A percentile compares a stretch with the other conserved stretches of the same genome.
Evolutionary conservation across 2,888 invertebrate genomes (phyloP).

Genomic region (Drosophila barbarae): DNA sequence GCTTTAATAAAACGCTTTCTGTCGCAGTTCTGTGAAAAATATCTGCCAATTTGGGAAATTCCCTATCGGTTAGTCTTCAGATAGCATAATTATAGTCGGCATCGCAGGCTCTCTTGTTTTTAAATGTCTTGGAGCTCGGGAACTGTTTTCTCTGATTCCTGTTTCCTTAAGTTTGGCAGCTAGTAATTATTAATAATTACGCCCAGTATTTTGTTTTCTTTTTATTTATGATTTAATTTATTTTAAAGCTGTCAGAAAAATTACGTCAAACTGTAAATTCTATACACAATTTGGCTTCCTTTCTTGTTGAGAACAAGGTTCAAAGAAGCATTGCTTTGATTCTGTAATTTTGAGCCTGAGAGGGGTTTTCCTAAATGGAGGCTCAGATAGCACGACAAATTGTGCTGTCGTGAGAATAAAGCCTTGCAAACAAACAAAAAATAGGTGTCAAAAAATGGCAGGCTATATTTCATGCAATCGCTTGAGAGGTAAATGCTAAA

Average conservation of each 20-base stretch:
- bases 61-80: neutral
- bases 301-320: neutral
- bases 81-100: neutral
- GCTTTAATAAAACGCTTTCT: neutral
- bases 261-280: neutral
- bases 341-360: neutral
- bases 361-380: neutral
- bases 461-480: slow-evolving; percentile 6
- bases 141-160: neutral
- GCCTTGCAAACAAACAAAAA: neutral
- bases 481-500: slow-evolving; percentile 42
- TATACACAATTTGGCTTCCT: neutral
- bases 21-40: neutral
- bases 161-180: neutral
- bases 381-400: neutral
- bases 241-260: neutral
- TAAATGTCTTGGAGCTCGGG: neutral
- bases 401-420: neutral
- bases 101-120: neutral
- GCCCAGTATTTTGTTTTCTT: neutral
- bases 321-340: neutral
- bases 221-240: neutral
- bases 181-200: neutral
- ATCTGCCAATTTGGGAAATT: neutral
- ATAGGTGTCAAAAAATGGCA: slow-evolving; percentile 8